Evolutionary conservation across 1,140 invertebrate species (phyloP).

Genomic region (Drosophila prosaltans): DNA sequence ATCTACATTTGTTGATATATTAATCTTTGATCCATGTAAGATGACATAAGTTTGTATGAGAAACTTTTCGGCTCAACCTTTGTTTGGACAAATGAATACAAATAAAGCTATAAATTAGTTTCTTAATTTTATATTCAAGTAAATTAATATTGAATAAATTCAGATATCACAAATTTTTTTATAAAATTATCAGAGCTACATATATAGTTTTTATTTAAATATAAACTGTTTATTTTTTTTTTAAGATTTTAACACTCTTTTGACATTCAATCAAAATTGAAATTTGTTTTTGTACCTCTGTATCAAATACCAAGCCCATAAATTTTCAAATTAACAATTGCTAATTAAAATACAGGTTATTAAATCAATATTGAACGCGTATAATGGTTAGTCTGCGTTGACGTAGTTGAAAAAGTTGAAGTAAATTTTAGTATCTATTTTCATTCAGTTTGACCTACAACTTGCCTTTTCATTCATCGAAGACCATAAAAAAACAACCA

Average conservation of each 20-base stretch:
- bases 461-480: neutral
- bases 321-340: neutral
- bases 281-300: neutral
- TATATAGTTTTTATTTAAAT: too few species aligned
- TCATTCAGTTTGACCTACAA: neutral
- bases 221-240: too few species aligned
- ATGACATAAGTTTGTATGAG: too few species aligned
- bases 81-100: neutral
- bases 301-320: neutral
- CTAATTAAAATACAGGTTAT: conserved; percentile 9
- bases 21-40: neutral
- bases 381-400: neutral
- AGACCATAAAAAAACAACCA: neutral
- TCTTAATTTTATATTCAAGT: too few species aligned
- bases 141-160: too few species aligned
- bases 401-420: too few species aligned
- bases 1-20: neutral
- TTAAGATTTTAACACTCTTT: too few species aligned
- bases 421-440: neutral
- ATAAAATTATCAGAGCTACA: too few species aligned
- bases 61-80: neutral
- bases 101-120: too few species aligned
- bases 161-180: too few species aligned
- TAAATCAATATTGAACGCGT: neutral
- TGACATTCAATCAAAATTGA: neutral